A percentile compares a stretch with the other conserved stretches of the same genome.
Conservation (phyloP, 2,797 vertebrate genomes). For the Tapirus indicus region DNA sequence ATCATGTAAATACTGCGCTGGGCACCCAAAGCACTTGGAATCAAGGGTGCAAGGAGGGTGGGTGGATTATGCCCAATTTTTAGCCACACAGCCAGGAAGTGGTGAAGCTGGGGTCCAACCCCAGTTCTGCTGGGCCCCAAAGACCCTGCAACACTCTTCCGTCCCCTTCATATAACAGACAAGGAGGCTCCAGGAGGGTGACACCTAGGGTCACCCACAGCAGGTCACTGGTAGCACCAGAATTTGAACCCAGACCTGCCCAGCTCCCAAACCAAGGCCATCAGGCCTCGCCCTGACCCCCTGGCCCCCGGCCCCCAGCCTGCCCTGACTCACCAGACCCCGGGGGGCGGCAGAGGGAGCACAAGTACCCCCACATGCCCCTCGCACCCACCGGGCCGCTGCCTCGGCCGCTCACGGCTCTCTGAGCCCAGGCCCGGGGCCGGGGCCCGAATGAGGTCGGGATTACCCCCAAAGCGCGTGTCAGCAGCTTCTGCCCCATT, state of each 20-base stretch:
- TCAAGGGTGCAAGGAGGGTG: neutral
- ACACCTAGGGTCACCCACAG: neutral
- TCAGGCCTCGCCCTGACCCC: neutral
- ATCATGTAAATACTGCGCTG: neutral
- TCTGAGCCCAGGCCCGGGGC: constrained; percentile 63
- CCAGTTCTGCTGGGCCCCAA: neutral
- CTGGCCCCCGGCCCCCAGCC: constrained; percentile 23
- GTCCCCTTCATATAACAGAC: neutral
- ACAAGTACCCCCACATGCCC: constrained; percentile 81
- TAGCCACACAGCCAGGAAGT: neutral
- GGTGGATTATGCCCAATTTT: neutral
- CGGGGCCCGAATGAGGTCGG: neutral
- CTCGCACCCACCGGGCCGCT: constrained; percentile 27
- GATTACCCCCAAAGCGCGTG: constrained; percentile 70
- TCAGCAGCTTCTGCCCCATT: constrained; percentile 81
- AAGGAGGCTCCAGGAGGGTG: neutral
- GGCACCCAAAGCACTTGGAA: neutral
- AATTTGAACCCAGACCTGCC: neutral
- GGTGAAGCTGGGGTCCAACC: neutral
- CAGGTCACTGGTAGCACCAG: neutral
- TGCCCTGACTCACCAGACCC: constrained; percentile 74
- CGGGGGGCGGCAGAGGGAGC: constrained; percentile 65
- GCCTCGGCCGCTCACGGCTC: constrained; percentile 28
- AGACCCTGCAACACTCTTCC: neutral
- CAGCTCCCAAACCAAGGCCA: constrained; percentile 5